phyloP scores from a whole-genome alignment of 2,797 vertebrate species.

The Etheostoma nigrum region DNA sequence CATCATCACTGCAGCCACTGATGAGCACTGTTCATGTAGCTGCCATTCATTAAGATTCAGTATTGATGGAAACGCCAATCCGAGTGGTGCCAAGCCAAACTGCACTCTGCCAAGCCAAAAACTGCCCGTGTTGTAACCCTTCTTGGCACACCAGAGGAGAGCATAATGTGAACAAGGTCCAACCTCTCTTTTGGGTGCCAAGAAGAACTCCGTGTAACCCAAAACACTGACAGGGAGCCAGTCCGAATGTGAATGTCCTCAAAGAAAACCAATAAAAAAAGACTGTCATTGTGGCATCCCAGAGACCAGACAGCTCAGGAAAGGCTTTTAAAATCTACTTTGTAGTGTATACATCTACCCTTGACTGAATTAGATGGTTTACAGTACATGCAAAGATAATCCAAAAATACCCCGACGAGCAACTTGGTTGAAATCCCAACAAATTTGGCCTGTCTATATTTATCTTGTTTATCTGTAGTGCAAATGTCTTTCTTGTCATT shows the following conservation, averaged over 20 bases:
- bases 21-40: conserved; percentile 64
- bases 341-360: conserved; percentile 63
- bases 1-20: conserved; percentile 60
- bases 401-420: conserved; percentile 63
- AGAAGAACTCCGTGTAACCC: conserved; percentile 83
- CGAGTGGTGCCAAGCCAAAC: conserved; percentile 74
- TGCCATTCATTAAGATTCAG: conserved; percentile 77
- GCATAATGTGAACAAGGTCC: conserved; percentile 76
- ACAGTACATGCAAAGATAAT: conserved; percentile 62
- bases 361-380: conserved; percentile 71
- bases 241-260: conserved; percentile 80
- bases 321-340: conserved; percentile 66
- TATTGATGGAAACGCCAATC: conserved; percentile 77
- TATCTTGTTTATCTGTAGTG: conserved; percentile 59
- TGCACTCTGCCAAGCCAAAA: conserved; percentile 75
- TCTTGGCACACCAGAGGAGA: conserved; percentile 70
- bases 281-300: conserved; percentile 82
- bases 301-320: conserved; percentile 65
- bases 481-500: conserved; percentile 34
- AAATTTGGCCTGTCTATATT: conserved; percentile 45
- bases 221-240: conserved; percentile 78
- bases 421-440: conserved; percentile 43
- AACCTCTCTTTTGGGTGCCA: conserved; percentile 79
- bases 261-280: conserved; percentile 83
- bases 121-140: conserved; percentile 77